These are phyloP conservation scores for Silurus aristotelis DNA, from an alignment of 2,797 vertebrate genomes.

Conservation along the genomic window DNA sequence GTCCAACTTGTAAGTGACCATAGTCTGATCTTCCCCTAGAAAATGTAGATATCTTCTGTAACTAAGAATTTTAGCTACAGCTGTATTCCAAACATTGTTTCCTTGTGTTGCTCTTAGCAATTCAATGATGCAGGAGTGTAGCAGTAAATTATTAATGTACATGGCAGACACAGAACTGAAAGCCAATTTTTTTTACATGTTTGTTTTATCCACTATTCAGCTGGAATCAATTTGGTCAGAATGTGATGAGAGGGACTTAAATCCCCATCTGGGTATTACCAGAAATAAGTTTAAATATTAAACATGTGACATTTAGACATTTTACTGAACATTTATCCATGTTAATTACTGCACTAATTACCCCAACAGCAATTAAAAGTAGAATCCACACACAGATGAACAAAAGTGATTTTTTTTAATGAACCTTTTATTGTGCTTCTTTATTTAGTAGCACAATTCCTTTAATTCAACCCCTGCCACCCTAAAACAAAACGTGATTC, in stretches of 20 bases:
- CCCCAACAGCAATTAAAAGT: background rate
- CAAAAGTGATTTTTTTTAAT: constrained; percentile 67
- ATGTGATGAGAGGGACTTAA: background rate
- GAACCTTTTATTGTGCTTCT: constrained; percentile 77
- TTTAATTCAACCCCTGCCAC: constrained; percentile 73
- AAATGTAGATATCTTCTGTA: background rate
- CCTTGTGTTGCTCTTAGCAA: background rate
- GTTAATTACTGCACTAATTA: background rate
- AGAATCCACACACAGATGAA: constrained; percentile 10
- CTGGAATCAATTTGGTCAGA: background rate
- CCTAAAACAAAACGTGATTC: constrained; percentile 67
- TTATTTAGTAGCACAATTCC: constrained; percentile 76
- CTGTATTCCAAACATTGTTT: background rate
- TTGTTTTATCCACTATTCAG: background rate
- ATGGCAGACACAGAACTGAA: background rate
- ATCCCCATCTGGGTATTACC: too few relatives aligned
- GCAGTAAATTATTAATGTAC: background rate
- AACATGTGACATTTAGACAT: too few relatives aligned
- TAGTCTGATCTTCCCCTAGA: too few relatives aligned
- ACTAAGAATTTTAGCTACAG: background rate
- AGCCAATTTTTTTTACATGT: background rate
- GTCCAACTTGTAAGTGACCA: too few relatives aligned
- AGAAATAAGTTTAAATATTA: too few relatives aligned
- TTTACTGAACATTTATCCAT: background rate
- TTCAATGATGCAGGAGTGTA: background rate